Evolutionary conservation across 2,888 invertebrate species (phyloP).

Genomic region (Tupiocoris notatus): DNA sequence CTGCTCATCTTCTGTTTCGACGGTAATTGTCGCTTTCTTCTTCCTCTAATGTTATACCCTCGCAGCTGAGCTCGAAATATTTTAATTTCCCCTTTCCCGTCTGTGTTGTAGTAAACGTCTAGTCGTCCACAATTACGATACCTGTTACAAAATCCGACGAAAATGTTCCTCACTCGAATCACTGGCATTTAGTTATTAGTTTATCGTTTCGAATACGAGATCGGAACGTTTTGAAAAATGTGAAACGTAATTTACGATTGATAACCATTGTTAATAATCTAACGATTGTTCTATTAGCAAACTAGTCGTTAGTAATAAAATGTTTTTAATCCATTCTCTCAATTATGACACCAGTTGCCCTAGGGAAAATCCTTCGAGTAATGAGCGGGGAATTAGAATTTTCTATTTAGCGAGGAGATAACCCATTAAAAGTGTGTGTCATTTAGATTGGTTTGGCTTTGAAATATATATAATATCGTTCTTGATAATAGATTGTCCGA

Average conservation of each 20-base stretch:
- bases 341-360: neutral
- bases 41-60: too few species aligned
- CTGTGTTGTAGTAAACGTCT: conserved; percentile 7
- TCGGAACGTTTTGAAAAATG: neutral
- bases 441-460: too few species aligned
- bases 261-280: conserved; percentile 18
- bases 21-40: too few species aligned
- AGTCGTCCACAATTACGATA: neutral
- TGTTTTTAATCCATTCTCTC: conserved; percentile 22
- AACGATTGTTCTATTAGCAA: conserved; percentile 11
- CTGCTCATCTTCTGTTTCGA: too few species aligned
- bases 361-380: too few species aligned
- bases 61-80: neutral
- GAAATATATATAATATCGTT: too few species aligned
- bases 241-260: neutral
- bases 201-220: neutral
- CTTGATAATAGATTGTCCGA: too few species aligned
- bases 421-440: too few species aligned
- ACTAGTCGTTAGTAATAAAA: conserved; percentile 29
- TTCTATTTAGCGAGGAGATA: too few species aligned
- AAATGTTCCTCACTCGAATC: neutral
- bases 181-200: neutral
- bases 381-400: too few species aligned
- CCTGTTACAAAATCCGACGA: neutral
- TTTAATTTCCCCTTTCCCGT: neutral